Evolutionary conservation across 2,797 vertebrate genomes (phyloP).

Genomic region (Nasua narica): DNA sequence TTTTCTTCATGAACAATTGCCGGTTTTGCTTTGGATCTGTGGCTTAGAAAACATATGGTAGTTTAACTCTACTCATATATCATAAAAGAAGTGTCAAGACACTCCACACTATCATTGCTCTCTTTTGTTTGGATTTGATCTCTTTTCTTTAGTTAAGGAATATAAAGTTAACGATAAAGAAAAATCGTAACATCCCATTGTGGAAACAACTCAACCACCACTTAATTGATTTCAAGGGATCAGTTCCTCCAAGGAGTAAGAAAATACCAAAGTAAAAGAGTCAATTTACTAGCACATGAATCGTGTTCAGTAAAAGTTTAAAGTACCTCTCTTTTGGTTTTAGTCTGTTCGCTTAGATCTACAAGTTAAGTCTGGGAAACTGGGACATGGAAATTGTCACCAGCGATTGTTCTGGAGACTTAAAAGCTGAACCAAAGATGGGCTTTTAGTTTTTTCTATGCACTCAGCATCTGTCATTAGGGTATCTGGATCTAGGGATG

Average conservation of each 20-base stretch:
- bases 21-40: background rate
- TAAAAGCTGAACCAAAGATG: background rate
- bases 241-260: background rate
- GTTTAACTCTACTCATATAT: background rate
- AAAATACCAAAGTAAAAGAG: background rate
- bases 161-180: background rate
- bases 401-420: background rate
- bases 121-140: slow-evolving; percentile 8
- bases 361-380: background rate
- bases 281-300: background rate
- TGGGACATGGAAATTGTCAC: background rate
- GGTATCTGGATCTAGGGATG: background rate
- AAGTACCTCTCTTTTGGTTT: background rate
- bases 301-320: background rate
- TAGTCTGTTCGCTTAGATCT: background rate
- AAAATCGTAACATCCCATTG: background rate
- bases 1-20: background rate
- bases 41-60: background rate
- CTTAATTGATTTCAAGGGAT: background rate
- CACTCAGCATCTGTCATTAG: background rate
- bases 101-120: background rate
- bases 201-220: background rate
- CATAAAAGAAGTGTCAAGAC: background rate
- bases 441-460: background rate
- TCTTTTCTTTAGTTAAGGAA: background rate